A percentile compares a stretch with the other conserved stretches of the same genome.
phyloP scores from a whole-genome alignment of 1,140 invertebrate species.

The Homarus americanus region DNA sequence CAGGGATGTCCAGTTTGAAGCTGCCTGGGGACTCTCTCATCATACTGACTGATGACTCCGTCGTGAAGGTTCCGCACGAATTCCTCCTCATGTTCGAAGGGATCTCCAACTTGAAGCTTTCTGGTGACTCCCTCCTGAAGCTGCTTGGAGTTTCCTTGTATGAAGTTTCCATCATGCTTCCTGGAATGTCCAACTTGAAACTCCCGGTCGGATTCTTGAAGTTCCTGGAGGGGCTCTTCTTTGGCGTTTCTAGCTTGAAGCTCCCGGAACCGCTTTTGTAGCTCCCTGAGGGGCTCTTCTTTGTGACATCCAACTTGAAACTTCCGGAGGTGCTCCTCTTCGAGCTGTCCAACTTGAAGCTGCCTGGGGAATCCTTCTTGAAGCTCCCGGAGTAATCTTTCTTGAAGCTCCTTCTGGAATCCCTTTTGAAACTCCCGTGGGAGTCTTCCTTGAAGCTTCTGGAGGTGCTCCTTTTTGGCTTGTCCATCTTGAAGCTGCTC shows the following conservation, averaged over 20 bases:
- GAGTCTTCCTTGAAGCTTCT: neutral
- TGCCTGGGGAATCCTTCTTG: conserved; percentile 18
- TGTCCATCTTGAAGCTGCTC: conserved; percentile 20
- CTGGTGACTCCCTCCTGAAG: conserved; percentile 24
- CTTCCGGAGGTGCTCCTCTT: conserved; percentile 24
- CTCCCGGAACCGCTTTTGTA: conserved; percentile 12
- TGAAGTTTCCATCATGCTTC: neutral
- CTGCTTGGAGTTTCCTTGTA: conserved; percentile 6
- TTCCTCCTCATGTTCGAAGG: conserved; percentile 6
- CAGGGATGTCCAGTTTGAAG: conserved; percentile 32
- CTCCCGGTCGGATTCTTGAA: conserved; percentile 19
- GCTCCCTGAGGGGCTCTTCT: conserved; percentile 6
- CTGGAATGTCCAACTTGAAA: conserved; percentile 30
- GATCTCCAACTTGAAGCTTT: conserved; percentile 33
- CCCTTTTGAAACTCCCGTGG: neutral
- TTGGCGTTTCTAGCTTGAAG: conserved; percentile 21
- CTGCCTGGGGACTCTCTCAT: conserved; percentile 23
- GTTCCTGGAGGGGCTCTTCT: conserved; percentile 36
- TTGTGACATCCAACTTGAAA: conserved; percentile 13
- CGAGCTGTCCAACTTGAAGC: conserved; percentile 23
- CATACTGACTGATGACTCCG: neutral
- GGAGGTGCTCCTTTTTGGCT: conserved; percentile 18
- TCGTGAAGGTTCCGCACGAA: conserved; percentile 13
- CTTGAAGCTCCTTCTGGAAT: conserved; percentile 12
- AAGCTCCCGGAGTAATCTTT: neutral